Percentiles rank a stretch among this genome's conserved stretches.
Conservation (phyloP, 2,797 vertebrate species). For the Dicrostonyx torquatus region DNA sequence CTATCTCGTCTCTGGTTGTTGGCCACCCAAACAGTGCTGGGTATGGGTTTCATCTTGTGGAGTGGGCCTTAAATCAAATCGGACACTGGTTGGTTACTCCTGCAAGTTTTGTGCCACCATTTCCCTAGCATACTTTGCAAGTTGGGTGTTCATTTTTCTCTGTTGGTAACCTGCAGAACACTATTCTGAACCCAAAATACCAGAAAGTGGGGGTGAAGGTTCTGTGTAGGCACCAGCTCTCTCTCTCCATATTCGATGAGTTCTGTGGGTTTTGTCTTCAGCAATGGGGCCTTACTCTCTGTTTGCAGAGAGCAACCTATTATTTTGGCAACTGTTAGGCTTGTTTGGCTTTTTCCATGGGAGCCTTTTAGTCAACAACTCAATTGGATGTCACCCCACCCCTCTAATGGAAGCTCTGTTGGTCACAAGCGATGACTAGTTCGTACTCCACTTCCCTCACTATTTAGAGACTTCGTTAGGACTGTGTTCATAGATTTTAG, state of each 20-base stretch:
- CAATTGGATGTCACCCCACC: not conserved
- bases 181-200: not conserved
- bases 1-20: not conserved
- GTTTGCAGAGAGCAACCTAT: not conserved
- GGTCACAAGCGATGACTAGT: not conserved
- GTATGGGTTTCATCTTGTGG: not conserved
- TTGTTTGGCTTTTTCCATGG: not conserved
- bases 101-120: not conserved
- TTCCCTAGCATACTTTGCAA: not conserved
- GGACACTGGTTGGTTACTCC: not conserved
- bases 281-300: not conserved
- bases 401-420: not conserved
- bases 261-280: not conserved
- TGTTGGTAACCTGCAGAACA: not conserved
- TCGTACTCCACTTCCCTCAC: not conserved
- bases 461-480: not conserved
- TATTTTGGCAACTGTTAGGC: not conserved
- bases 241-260: not conserved
- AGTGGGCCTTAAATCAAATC: not conserved
- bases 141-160: not conserved
- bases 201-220: not conserved
- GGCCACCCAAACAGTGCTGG: not conserved
- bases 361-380: not conserved
- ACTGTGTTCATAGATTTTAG: not conserved
- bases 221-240: not conserved